Evolutionary conservation across 2,113 vertebrate species (phyloP).

Genomic region (Carassius carassius): DNA sequence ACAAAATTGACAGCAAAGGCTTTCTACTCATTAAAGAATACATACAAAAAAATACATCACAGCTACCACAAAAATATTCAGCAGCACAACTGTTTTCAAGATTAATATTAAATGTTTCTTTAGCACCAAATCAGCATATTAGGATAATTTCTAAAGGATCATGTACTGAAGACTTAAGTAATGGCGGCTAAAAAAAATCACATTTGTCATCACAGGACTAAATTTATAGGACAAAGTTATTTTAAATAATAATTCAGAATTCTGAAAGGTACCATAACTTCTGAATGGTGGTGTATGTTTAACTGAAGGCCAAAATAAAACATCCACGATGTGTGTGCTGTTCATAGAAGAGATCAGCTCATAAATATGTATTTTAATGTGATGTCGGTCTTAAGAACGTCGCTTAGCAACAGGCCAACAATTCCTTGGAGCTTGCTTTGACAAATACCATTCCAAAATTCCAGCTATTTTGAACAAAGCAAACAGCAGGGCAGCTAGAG

Average conservation of each 20-base stretch:
- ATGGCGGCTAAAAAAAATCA: neutral
- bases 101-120: neutral
- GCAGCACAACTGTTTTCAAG: neutral
- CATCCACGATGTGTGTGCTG: neutral
- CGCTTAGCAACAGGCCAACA: constrained; percentile 35
- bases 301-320: constrained; percentile 10
- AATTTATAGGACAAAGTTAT: neutral
- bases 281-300: neutral
- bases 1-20: neutral
- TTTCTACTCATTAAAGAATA: neutral
- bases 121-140: neutral
- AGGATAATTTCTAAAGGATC: neutral
- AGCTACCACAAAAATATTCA: neutral
- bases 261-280: neutral
- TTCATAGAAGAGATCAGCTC: constrained; percentile 8
- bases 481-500: constrained; percentile 18
- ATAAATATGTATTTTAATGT: constrained; percentile 23
- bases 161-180: neutral
- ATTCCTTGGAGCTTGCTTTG: constrained; percentile 27
- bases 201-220: neutral
- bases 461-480: constrained; percentile 22
- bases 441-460: constrained; percentile 40
- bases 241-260: neutral
- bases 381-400: neutral
- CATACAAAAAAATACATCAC: neutral